Evolutionary conservation across 2,113 vertebrate genomes (phyloP), one percentile per base, ranked within the genome.

Genomic region (Eupsittula cactorum): DNA sequence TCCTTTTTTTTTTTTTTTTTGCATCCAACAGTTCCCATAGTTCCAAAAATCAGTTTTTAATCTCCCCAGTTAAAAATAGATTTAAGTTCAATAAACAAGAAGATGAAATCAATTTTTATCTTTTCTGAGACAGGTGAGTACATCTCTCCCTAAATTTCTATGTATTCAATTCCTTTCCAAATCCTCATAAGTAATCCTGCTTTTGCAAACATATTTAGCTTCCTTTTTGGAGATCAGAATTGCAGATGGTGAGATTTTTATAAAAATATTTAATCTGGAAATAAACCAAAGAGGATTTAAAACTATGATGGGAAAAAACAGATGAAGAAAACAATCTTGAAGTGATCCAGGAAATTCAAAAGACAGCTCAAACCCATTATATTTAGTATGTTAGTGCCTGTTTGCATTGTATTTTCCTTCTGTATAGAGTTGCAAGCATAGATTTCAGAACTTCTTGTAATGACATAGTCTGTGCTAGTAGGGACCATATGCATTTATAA

Each of bases 201-300:
- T 95, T 90, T 93, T 89, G n/a, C 47, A 88, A 84, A 85, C 64
- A 76, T 89, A 84, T 88, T 96, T 90, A 75, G 10, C 73, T 86
- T 93, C 42, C 73, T 86, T 93, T 95, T 71, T 78, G 73, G 88
- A 86, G 37, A 91, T 83, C 42, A 81, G 82, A 70, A 37, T 75
- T 92, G 60, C 94, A 97, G 95, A 95, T 95, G 95, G 88, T 92
- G 76, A 70, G 76, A 83, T 81, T 92, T 96, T 87, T 88, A 52
- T 82, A 73, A 94, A 94, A 91, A 93, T 74, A 95, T 93, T 95
- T 97, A 70, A 94, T 94, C 94, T 95, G 82, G 69, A 97, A 94
- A 82, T 94, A 90, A 92, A 91, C 68, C 41, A 82, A 95, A 92
- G 92, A 96, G 65, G 92, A 94, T 95, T 96, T 90, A 64, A 82